Base-by-base conservation (phyloP, 2,113 vertebrate species). In the Takifugu flavidus region DNA sequence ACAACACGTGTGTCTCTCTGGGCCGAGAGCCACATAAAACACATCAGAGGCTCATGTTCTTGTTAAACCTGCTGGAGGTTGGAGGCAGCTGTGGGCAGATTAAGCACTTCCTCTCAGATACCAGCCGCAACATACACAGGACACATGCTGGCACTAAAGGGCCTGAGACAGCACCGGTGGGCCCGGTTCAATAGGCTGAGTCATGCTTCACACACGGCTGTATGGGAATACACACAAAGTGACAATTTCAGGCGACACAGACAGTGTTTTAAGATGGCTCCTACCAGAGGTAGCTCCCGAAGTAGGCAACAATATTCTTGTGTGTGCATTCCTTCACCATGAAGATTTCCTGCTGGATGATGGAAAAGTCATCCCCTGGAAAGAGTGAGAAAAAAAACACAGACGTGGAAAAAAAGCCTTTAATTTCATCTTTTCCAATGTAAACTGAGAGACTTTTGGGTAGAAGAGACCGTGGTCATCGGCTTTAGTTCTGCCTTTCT, bases 271-370 rank as follows among this genome's bases (percentile, higher is more conserved):
- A 50, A 68, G 75, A 60, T 44, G 49, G 62, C 69, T 70, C 85
- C 93, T 92, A 99, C 97, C 95, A 94, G 88, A 99, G 95, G 90
- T 99, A 99, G 91, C 97, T 99, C 79, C 96, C 97, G 77, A 96
- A 98, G 89, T 99, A 99, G 67, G 97, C 95, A 65, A 99, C 96
- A 2, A 99, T 99, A 77, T 99, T 99, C 80, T 93, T 92, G 64
- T 99, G 95, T 75, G 94, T 98, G 91, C 97, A 99, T 89, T 99
- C 97, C 87, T 98, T 99, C 81, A 99, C 96, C 96, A 98, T 99
- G 80, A 95, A 98, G 65, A 99, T 99, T 91, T 99, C 97, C 85
- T 99, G 97, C 79, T 99, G 95, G 52, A 99, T 99, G 87, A 99
- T 93, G 58, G 96, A 98, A 86, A 99, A 99, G 88, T 99, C 97